Conservation (phyloP, 2,797 vertebrate species). For the Acrossocheilus fasciatus region DNA sequence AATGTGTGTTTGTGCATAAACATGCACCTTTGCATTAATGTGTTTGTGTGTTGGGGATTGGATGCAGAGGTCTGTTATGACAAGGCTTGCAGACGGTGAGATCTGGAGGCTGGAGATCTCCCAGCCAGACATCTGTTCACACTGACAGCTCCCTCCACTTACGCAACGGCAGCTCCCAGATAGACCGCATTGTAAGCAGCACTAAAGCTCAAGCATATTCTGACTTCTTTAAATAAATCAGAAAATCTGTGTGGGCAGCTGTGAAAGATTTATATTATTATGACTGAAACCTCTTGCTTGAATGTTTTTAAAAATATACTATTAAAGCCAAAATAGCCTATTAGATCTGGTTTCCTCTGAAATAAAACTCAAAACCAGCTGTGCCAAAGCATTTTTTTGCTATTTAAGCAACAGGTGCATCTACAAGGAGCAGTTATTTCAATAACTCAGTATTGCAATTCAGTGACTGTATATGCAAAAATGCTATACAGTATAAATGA, state of each 20-base stretch:
- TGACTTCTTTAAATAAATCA: constrained; percentile 72
- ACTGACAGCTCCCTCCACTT: constrained; percentile 19
- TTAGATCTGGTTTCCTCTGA: constrained; percentile 7
- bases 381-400: not conserved
- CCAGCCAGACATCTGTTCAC: constrained; percentile 44
- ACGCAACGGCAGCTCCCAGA: constrained; percentile 71
- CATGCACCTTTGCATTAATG: constrained; percentile 18
- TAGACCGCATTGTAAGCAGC: constrained; percentile 52
- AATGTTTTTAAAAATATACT: constrained; percentile 12
- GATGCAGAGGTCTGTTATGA: constrained; percentile 28
- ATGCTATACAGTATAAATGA: not conserved
- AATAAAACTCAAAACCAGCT: not conserved
- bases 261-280: constrained; percentile 49
- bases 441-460: not conserved
- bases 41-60: constrained; percentile 9
- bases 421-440: not conserved
- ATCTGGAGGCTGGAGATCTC: constrained; percentile 33
- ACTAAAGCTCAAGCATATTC: constrained; percentile 66
- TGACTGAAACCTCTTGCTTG: constrained; percentile 50
- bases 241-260: constrained; percentile 58
- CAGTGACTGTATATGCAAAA: not conserved
- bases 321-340: not conserved
- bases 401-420: not conserved
- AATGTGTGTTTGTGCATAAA: constrained; percentile 14
- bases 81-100: constrained; percentile 21